Percentiles rank a stretch among this genome's conserved stretches.
These are phyloP conservation scores for Acipenser oxyrinchus DNA, from an alignment of 2,797 vertebrate genomes.

Conservation along the genomic window DNA sequence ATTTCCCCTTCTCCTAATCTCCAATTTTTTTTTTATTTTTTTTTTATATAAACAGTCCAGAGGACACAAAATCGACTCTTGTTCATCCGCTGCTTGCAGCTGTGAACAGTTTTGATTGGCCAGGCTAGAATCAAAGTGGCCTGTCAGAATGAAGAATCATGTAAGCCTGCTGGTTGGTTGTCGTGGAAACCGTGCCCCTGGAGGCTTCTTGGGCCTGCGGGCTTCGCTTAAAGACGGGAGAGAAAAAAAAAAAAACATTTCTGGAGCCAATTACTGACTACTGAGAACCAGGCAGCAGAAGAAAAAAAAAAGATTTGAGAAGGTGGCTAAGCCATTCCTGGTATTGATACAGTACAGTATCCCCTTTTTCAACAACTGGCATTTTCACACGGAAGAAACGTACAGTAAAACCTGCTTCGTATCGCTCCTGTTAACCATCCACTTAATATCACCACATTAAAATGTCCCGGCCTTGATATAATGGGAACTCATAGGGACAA, in stretches of 20 bases:
- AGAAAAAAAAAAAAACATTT: constrained; percentile 14
- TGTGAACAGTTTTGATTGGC: constrained; percentile 50
- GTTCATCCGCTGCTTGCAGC: neutral
- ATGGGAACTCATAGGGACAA: too few species aligned
- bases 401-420: too few species aligned
- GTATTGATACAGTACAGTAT: too few species aligned
- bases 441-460: too few species aligned
- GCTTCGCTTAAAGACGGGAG: constrained; percentile 19
- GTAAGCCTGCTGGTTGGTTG: constrained; percentile 36
- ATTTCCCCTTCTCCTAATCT: neutral
- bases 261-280: constrained; percentile 13
- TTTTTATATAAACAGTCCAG: neutral
- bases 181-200: constrained; percentile 51
- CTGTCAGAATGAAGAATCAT: constrained; percentile 45
- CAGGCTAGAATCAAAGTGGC: constrained; percentile 32
- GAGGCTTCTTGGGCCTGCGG: constrained; percentile 38
- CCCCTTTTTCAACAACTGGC: too few species aligned
- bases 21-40: neutral
- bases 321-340: too few species aligned
- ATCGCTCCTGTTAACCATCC: too few species aligned
- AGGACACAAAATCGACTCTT: neutral
- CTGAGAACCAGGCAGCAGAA: too few species aligned
- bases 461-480: too few species aligned
- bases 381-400: too few species aligned
- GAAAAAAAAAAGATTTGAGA: too few species aligned